These are phyloP conservation scores for Stenchaetothrips biformis DNA, from an alignment of 2,888 invertebrate genomes.

Conservation along the genomic window DNA sequence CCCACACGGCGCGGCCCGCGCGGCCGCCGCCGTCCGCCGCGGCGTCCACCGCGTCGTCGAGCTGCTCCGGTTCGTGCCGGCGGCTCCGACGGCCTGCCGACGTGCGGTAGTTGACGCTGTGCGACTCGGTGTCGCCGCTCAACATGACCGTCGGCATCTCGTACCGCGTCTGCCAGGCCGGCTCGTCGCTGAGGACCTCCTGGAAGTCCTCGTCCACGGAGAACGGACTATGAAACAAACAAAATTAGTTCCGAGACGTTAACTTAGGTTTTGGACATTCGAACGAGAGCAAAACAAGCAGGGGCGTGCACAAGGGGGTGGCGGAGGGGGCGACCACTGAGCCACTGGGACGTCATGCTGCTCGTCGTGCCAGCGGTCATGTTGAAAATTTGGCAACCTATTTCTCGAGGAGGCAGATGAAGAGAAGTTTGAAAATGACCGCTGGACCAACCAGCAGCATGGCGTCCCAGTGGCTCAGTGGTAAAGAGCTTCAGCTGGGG, in stretches of 20 bases:
- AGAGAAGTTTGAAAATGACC: not conserved
- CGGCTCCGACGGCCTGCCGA: constrained; percentile 31
- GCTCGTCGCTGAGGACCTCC: constrained; percentile 41
- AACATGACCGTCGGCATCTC: not conserved
- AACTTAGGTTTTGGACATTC: not conserved
- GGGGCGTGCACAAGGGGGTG: no score
- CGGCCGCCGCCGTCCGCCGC: not conserved
- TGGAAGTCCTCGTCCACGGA: constrained; percentile 45
- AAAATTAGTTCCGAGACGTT: not conserved
- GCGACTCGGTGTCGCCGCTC: not conserved
- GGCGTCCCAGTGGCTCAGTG: no score
- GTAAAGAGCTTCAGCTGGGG: no score
- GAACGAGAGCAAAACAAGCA: no score
- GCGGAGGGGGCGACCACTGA: no score
- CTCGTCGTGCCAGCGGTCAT: no score
- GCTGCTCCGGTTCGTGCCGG: constrained; percentile 12
- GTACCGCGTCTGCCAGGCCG: constrained; percentile 42
- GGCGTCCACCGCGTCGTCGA: constrained; percentile 22
- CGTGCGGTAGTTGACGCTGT: constrained; percentile 32
- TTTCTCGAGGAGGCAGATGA: no score
- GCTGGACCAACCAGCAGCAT: no score
- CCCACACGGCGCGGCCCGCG: constrained; percentile 36
- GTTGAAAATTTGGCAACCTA: no score
- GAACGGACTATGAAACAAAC: constrained; percentile 41
- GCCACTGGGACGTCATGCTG: no score